A percentile compares a stretch with the other conserved stretches of the same genome.
Conservation (phyloP, 92 coral and sea anemone genomes). For the Pocillopora grandis region DNA sequence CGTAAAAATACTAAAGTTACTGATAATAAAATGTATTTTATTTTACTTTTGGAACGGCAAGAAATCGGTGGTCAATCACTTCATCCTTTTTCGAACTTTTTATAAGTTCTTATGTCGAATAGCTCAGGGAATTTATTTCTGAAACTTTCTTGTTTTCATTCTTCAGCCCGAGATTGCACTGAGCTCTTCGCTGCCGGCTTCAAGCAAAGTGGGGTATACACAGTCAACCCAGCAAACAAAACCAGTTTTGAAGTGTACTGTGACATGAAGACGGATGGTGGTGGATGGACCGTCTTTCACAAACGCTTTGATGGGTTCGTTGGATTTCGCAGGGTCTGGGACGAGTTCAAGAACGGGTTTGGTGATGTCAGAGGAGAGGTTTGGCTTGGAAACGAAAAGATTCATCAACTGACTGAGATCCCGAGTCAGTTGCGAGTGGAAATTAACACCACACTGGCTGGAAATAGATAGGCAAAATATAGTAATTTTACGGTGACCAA, state of each 20-base stretch:
- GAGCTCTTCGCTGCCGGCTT: conserved; percentile 68
- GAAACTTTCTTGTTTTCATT: too few species aligned
- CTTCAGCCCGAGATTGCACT: conserved; percentile 69
- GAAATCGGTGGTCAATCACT: too few species aligned
- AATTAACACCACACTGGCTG: conserved; percentile 34
- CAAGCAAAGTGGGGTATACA: conserved; percentile 64
- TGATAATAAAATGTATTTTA: too few species aligned
- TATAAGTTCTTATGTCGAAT: too few species aligned
- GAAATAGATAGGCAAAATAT: conserved; percentile 45
- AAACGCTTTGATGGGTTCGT: conserved; percentile 52
- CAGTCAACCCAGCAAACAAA: conserved; percentile 61
- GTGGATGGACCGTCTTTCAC: conserved; percentile 80
- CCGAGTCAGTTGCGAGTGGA: conserved; percentile 58
- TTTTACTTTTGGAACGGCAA: too few species aligned
- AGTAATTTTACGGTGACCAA: conserved; percentile 47
- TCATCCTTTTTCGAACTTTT: too few species aligned
- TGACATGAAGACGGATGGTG: conserved; percentile 74
- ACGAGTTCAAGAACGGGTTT: conserved; percentile 68
- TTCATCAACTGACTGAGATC: conserved; percentile 65
- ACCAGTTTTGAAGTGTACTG: conserved; percentile 68
- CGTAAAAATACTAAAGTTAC: too few species aligned
- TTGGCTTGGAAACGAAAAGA: conserved; percentile 80
- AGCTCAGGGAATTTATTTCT: too few species aligned
- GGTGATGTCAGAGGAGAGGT: conserved; percentile 57
- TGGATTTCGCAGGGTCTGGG: conserved; percentile 61